These are phyloP conservation scores for Prionailurus bengalensis DNA, from an alignment of 2,113 vertebrate species.

Conservation along the genomic window DNA sequence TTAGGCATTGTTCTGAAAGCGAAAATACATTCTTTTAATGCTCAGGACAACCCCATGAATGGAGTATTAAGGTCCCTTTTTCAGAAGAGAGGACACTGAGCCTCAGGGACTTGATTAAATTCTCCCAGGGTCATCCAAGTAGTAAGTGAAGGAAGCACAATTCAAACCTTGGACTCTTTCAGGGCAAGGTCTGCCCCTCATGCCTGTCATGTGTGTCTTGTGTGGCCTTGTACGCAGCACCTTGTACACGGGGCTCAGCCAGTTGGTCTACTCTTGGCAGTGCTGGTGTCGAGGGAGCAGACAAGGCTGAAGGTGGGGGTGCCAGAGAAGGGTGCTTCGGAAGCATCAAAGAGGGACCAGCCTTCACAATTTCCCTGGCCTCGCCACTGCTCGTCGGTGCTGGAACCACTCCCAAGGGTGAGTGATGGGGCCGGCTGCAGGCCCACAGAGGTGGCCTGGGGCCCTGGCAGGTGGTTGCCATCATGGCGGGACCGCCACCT, in stretches of 20 bases:
- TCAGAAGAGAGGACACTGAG: conserved; percentile 9
- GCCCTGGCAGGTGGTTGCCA: not conserved
- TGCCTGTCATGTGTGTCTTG: not conserved
- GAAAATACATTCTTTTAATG: not conserved
- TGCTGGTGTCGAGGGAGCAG: not conserved
- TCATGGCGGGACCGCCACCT: not conserved
- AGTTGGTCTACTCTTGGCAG: not conserved
- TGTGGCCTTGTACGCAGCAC: not conserved
- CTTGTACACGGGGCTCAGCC: not conserved
- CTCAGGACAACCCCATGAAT: not conserved
- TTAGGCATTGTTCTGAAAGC: not conserved
- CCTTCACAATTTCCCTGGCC: not conserved
- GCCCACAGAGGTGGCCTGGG: not conserved
- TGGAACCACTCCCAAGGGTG: not conserved
- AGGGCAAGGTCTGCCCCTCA: not conserved
- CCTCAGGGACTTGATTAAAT: not conserved
- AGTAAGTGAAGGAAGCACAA: not conserved
- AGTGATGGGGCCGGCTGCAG: not conserved
- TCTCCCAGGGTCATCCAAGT: not conserved
- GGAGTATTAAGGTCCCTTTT: not conserved
- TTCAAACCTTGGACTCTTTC: not conserved
- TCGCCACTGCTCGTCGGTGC: not conserved
- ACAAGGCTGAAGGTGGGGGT: not conserved
- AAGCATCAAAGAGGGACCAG: not conserved
- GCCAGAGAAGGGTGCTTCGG: not conserved